Evolutionary conservation across 2,113 vertebrate species (phyloP).

Genomic region (Ciconia stormi): DNA sequence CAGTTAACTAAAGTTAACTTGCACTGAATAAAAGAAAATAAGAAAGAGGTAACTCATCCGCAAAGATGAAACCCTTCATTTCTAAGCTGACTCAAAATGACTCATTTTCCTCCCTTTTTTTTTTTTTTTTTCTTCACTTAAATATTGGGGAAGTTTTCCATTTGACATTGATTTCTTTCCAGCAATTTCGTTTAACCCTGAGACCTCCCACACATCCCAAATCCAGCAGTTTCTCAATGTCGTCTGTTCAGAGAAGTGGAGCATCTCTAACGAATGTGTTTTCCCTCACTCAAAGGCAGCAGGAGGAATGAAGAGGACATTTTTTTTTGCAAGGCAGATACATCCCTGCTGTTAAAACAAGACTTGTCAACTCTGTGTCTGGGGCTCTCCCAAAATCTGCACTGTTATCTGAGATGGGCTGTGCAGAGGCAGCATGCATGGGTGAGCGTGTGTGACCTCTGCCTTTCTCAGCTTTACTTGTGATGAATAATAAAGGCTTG

Average conservation of each 20-base stretch:
- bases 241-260: not conserved
- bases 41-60: not conserved
- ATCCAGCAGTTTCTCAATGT: not conserved
- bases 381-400: not conserved
- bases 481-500: not conserved
- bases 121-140: not conserved
- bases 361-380: not conserved
- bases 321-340: not conserved
- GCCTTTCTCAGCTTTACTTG: not conserved
- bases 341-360: not conserved
- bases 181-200: not conserved
- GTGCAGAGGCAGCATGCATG: not conserved
- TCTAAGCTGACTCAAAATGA: not conserved
- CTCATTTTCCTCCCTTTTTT: not conserved
- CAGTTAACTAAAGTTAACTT: not conserved
- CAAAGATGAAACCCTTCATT: not conserved
- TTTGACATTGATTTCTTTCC: not conserved
- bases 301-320: not conserved
- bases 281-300: not conserved
- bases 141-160: not conserved
- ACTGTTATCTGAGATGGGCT: not conserved
- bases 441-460: rapidly evolving
- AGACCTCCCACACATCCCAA: not conserved
- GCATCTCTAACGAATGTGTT: not conserved
- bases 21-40: not conserved